Conservation (phyloP, 64 coral and sea anemone species). For the Hydrozoanthus tunicans region DNA sequence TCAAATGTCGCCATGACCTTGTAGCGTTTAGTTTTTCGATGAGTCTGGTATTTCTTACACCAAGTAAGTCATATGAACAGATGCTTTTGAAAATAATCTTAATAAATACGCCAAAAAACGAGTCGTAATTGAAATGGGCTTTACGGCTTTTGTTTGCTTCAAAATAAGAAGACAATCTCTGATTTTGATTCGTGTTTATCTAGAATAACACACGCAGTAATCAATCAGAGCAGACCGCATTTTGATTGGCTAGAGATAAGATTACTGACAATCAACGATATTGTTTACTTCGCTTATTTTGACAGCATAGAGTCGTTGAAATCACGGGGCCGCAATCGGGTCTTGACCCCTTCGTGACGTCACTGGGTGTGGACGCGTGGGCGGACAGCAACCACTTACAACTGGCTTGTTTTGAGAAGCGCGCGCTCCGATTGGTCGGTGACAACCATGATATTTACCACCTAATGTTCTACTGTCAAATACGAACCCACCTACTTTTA, state of each 20-base stretch:
- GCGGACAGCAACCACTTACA: conserved; percentile 77
- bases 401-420: conserved; percentile 80
- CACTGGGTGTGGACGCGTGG: conserved; percentile 90
- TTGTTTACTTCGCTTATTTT: conserved; percentile 64
- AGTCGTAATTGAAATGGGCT: conserved; percentile 14
- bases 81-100: conserved; percentile 27
- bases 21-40: neutral
- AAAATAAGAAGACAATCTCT: conserved; percentile 23
- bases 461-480: conserved; percentile 90
- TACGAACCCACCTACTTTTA: conserved; percentile 70
- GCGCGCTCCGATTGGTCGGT: conserved; percentile 65
- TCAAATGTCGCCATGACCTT: conserved; percentile 43
- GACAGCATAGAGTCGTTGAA: conserved; percentile 53
- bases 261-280: conserved; percentile 65
- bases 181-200: conserved; percentile 60
- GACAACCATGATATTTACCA: conserved; percentile 72
- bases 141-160: conserved; percentile 35
- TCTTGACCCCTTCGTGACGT: conserved; percentile 84
- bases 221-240: conserved; percentile 47
- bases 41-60: conserved; percentile 12
- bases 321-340: conserved; percentile 34
- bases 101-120: neutral
- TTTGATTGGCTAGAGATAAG: conserved; percentile 67
- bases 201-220: conserved; percentile 56
- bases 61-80: conserved; percentile 8